These are phyloP conservation scores for Melopsittacus undulatus DNA, from an alignment of 2,797 vertebrate genomes.

Conservation along the genomic window DNA sequence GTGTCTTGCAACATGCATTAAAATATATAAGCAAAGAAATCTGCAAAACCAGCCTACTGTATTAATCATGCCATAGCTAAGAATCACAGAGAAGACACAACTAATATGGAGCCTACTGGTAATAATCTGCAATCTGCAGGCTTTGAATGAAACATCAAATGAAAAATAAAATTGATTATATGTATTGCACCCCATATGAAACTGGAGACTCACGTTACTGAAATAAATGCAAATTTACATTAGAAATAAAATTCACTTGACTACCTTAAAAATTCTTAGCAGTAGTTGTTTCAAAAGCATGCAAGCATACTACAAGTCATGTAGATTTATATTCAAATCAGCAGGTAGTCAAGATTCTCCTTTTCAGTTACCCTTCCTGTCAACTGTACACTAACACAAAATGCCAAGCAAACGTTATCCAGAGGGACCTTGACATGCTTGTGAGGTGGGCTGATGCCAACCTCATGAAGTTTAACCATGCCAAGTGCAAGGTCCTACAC, in stretches of 20 bases:
- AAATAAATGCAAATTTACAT: neutral
- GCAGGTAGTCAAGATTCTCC: neutral
- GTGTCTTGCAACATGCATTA: neutral
- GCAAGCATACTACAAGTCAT: neutral
- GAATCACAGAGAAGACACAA: neutral
- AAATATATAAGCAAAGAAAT: neutral
- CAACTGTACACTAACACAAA: neutral
- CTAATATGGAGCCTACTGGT: neutral
- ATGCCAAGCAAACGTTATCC: neutral
- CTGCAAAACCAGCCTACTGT: neutral
- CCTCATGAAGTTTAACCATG: too few species aligned
- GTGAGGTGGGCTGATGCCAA: too few species aligned
- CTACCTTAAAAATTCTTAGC: neutral
- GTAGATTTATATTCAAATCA: neutral
- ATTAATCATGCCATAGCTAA: neutral
- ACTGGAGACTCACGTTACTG: neutral
- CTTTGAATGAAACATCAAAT: neutral
- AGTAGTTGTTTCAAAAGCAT: neutral
- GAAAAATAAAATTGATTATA: neutral
- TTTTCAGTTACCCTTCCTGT: neutral
- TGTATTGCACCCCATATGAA: neutral
- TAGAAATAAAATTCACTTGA: neutral
- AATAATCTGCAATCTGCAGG: neutral
- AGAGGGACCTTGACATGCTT: too few species aligned
- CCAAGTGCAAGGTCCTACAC: too few species aligned